Conservation (phyloP, 2,888 invertebrate species). For the Drosophila antonietae region DNA sequence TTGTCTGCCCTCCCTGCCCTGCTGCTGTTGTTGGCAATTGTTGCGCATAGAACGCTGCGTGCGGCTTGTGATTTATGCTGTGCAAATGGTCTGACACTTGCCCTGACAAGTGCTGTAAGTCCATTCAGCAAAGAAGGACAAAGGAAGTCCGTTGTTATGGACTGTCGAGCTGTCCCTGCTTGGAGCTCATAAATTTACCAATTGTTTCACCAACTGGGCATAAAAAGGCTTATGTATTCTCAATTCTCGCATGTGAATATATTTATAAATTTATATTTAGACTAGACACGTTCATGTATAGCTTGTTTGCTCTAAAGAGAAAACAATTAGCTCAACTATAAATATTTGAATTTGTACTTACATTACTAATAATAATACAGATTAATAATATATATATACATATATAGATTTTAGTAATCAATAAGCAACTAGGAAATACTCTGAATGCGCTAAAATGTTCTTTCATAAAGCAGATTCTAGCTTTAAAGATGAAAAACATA, state of each 20-base stretch:
- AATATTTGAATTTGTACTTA: no score
- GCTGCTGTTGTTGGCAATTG: slow-evolving; percentile 28
- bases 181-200: slow-evolving; percentile 2
- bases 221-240: not conserved
- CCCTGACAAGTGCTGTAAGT: slow-evolving; percentile 40
- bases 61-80: slow-evolving; percentile 46
- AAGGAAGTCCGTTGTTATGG: not conserved
- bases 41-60: slow-evolving; percentile 31
- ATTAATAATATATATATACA: no score
- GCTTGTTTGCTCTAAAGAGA: no score
- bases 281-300: no score
- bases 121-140: slow-evolving; percentile 7
- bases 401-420: no score
- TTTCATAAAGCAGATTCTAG: not conserved
- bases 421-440: no score
- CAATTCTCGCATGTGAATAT: not conserved
- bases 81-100: slow-evolving; percentile 52
- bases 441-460: no score
- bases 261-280: not conserved
- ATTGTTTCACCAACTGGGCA: not conserved
- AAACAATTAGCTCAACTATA: no score
- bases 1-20: not conserved
- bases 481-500: not conserved
- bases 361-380: no score
- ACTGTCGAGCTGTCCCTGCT: not conserved